Base-by-base conservation (phyloP, 2,888 invertebrate genomes). In the Argyra leucocephala region DNA sequence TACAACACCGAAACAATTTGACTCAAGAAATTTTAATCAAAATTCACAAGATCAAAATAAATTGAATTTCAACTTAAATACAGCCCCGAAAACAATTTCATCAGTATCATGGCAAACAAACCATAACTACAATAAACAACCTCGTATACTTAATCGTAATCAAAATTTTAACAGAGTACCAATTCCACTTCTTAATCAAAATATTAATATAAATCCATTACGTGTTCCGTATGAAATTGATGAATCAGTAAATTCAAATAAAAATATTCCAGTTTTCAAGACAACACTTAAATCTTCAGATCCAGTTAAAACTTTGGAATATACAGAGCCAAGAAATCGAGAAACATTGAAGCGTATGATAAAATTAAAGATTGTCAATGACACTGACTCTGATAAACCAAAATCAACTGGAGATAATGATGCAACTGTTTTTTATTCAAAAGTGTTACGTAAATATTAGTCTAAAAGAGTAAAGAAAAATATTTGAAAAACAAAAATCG, bases 391-490 rank as follows among this genome's bases (percentile, higher is more conserved):
- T 59, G 61, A 31, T 48, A 31, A 31, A 31, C 5, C 15, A 18
- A 18, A 15, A 12, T 48, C 18, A n/a, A n/a, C 4, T 48, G 18
- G 3, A 31, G 5, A 61, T 26, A 61, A 31, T n/a, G 61, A 61
- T 61, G 21, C 61, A n/a, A 26, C 23, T 23, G 59, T 61, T 26
- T 31, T 61, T 61, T 61, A 61, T 61, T 61, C 61, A 26, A 61
- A 61, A 61, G 21, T 61, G 10, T 48, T 48, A 48, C 48, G 48
- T 18, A 48, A 48, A 48, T 48, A 18, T 48, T 48, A 48, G 31
- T 31, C 12, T 10, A 31, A n/a, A n/a, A n/a, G n/a, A n/a, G n/a
- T n/a, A n/a, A n/a, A n/a, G n/a, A n/a, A n/a, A n/a, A n/a, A n/a
- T n/a, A n/a, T n/a, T n/a, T n/a, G n/a, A n/a, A n/a, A n/a, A n/a